Conservation (phyloP, 1,140 invertebrate genomes). For the Drosophila bocqueti region DNA sequence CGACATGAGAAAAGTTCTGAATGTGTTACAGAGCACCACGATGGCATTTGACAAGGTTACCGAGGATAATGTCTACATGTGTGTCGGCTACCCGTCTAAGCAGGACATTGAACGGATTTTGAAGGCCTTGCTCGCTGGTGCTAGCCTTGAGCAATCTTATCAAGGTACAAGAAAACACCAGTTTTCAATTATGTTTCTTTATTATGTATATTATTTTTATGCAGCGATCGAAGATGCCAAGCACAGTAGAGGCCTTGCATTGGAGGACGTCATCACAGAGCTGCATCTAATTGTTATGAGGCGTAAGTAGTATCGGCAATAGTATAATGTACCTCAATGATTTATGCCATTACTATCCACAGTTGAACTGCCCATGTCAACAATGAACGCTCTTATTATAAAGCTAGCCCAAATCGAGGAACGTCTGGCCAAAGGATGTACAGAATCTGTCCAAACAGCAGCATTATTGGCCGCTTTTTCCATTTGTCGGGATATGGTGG, state of each 20-base stretch:
- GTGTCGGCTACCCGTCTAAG: constrained; percentile 97
- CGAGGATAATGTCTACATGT: constrained; percentile 97
- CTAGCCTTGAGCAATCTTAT: constrained; percentile 91
- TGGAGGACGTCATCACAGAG: constrained; percentile 38
- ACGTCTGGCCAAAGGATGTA: constrained; percentile 37
- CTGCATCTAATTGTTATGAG: constrained; percentile 36
- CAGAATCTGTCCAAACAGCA: constrained; percentile 36
- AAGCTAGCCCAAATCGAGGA: constrained; percentile 41
- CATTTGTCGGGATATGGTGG: constrained; percentile 36
- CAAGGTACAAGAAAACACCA: constrained; percentile 88
- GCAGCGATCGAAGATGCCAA: constrained; percentile 31
- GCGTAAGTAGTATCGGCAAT: constrained; percentile 9
- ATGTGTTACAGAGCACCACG: constrained; percentile 97
- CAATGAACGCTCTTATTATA: constrained; percentile 26
- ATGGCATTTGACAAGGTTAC: constrained; percentile 94
- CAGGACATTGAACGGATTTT: constrained; percentile 96
- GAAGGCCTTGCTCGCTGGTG: constrained; percentile 95
- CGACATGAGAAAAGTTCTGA: constrained; percentile 99
- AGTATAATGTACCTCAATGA: neutral
- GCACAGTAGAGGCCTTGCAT: constrained; percentile 22
- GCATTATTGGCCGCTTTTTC: constrained; percentile 27
- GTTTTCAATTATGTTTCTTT: neutral
- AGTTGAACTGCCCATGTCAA: constrained; percentile 36
- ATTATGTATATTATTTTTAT: neutral
- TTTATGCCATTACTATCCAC: neutral